A percentile compares a stretch with the other conserved stretches of the same genome.
phyloP scores from a whole-genome alignment of 2,888 invertebrate genomes.

The Linnaemya vulpina region DNA sequence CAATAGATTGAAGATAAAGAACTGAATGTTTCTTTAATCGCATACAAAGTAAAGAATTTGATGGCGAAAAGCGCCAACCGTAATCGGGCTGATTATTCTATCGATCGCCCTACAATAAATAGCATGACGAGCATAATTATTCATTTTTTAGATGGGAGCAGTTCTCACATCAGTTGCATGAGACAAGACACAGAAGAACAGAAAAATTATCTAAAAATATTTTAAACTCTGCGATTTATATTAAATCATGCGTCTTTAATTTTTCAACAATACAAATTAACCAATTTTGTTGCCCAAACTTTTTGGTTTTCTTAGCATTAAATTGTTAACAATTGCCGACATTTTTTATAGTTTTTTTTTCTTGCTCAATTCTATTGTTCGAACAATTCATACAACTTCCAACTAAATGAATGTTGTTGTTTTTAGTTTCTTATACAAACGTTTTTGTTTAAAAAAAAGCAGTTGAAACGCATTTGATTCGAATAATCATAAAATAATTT shows the following conservation, averaged over 20 bases:
- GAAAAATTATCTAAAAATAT: background rate
- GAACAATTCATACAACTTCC: background rate
- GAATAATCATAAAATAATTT: constrained; percentile 31
- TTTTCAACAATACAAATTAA: background rate
- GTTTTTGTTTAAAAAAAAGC: constrained; percentile 15
- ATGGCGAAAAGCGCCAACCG: too few species aligned
- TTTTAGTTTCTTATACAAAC: background rate
- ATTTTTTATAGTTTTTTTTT: background rate
- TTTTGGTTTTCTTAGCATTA: constrained; percentile 49
- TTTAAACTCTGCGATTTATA: background rate
- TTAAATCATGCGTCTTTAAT: background rate
- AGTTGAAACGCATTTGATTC: background rate
- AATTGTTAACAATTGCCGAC: constrained; percentile 2
- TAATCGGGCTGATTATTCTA: too few species aligned
- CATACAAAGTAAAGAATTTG: too few species aligned
- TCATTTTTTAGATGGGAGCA: too few species aligned
- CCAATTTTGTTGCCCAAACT: constrained; percentile 44
- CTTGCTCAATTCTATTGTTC: constrained; percentile 36
- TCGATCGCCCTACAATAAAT: too few species aligned
- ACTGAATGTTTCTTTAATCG: too few species aligned
- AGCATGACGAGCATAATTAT: too few species aligned
- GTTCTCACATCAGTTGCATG: too few species aligned
- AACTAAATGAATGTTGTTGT: background rate
- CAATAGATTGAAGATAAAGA: too few species aligned
- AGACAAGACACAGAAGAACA: too few species aligned